These are phyloP conservation scores for Oostethus manadensis DNA, from an alignment of 2,113 vertebrate genomes.

Conservation along the genomic window DNA sequence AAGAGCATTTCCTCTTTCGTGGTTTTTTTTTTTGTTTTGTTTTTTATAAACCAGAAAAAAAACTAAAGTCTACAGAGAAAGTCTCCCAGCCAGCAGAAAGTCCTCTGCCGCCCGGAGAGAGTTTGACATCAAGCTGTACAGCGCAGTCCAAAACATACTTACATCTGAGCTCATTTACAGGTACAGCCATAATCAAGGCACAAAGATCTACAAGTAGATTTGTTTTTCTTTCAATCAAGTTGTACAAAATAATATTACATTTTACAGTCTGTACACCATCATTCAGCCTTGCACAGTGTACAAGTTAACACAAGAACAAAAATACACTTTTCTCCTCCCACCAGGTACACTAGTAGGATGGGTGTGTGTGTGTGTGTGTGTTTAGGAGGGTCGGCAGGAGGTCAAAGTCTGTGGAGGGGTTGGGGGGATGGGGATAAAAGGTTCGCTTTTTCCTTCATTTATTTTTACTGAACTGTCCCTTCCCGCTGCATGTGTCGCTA, in stretches of 20 bases:
- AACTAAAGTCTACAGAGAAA: slow-evolving; percentile 86
- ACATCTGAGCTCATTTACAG: slow-evolving; percentile 95
- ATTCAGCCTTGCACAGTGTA: slow-evolving; percentile 90
- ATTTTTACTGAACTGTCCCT: slow-evolving; percentile 55
- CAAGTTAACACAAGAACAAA: slow-evolving; percentile 76
- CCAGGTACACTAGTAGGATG: slow-evolving; percentile 64
- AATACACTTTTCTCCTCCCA: slow-evolving; percentile 9
- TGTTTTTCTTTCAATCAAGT: slow-evolving; percentile 91
- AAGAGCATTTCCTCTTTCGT: slow-evolving; percentile 77
- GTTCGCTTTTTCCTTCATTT: slow-evolving; percentile 47
- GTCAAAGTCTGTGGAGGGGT: slow-evolving; percentile 77
- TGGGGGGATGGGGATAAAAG: slow-evolving; percentile 54
- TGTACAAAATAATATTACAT: slow-evolving; percentile 98
- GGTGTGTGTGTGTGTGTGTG: slow-evolving; percentile 5
- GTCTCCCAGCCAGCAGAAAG: slow-evolving; percentile 75
- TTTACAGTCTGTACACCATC: slow-evolving; percentile 95
- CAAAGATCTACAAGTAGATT: slow-evolving; percentile 97
- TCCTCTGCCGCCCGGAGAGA: slow-evolving; percentile 80
- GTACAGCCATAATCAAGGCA: slow-evolving; percentile 96
- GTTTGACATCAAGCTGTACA: slow-evolving; percentile 91
- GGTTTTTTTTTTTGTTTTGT: slow-evolving; percentile 24
- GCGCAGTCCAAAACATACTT: slow-evolving; percentile 89
- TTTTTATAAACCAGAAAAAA: slow-evolving; percentile 86
- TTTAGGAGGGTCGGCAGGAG: slow-evolving; percentile 55
- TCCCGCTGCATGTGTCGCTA: slow-evolving; percentile 60